These are phyloP conservation scores for Chrysemys picta DNA, from an alignment of 2,113 vertebrate genomes.

Conservation along the genomic window DNA sequence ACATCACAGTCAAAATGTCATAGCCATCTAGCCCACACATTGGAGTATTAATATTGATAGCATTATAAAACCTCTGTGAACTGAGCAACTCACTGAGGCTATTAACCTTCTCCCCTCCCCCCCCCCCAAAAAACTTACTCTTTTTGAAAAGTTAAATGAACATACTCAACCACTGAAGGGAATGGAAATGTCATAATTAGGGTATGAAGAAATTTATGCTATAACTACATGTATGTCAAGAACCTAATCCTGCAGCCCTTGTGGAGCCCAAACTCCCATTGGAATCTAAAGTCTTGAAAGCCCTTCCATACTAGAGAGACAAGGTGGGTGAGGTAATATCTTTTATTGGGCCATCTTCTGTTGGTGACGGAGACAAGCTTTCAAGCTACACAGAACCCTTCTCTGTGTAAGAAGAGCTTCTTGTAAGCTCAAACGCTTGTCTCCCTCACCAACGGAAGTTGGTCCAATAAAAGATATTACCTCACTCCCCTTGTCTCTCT, in stretches of 20 bases:
- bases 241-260: neutral
- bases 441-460: neutral
- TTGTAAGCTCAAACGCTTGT: neutral
- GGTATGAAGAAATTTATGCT: neutral
- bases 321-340: neutral
- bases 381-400: neutral
- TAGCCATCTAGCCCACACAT: neutral
- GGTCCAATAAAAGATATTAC: neutral
- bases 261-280: neutral
- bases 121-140: neutral
- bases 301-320: neutral
- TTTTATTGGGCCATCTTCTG: neutral
- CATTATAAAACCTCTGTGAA: neutral
- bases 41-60: neutral
- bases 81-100: neutral
- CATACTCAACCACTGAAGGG: neutral
- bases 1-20: neutral
- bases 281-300: neutral
- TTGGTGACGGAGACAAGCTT: neutral
- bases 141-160: conserved; percentile 16
- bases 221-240: neutral
- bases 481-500: neutral
- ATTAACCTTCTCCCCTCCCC: neutral
- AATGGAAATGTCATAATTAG: neutral
- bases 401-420: neutral